Conservation (phyloP, 1,140 invertebrate genomes). For the Telenomus remus region DNA sequence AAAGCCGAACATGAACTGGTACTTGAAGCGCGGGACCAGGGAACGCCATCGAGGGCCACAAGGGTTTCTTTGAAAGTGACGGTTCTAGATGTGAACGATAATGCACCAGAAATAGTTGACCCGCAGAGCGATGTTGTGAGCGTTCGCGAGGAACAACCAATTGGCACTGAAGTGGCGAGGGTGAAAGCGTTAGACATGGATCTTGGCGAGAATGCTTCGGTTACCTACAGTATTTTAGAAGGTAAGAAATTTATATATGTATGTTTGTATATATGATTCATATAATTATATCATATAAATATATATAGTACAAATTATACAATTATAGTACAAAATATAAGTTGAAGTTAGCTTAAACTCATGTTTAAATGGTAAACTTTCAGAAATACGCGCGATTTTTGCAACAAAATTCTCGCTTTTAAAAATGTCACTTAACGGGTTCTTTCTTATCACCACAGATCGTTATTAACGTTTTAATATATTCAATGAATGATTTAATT, state of each 20-base stretch:
- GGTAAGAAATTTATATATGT: too few species aligned
- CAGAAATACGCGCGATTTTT: too few species aligned
- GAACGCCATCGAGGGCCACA: constrained; percentile 83
- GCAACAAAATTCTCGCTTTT: constrained; percentile 14
- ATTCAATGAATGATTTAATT: too few species aligned
- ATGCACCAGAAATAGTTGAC: constrained; percentile 90
- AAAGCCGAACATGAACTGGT: constrained; percentile 86
- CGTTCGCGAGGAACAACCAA: constrained; percentile 90
- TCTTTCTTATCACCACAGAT: too few species aligned
- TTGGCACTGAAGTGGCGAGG: constrained; percentile 88
- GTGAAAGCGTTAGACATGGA: constrained; percentile 91
- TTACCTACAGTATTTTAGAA: constrained; percentile 90
- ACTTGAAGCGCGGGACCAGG: constrained; percentile 90
- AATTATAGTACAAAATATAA: too few species aligned
- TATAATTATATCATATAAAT: constrained; percentile 15
- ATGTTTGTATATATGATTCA: background rate
- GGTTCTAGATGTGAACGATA: constrained; percentile 92
- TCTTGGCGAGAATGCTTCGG: constrained; percentile 89
- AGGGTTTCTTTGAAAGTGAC: constrained; percentile 84
- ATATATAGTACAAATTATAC: too few species aligned
- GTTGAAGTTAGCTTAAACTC: too few species aligned
- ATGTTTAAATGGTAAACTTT: too few species aligned
- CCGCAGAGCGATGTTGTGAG: constrained; percentile 90
- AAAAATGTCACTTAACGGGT: too few species aligned
- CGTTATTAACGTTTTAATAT: constrained; percentile 16